Evolutionary conservation across 2,797 vertebrate species (phyloP).

Genomic region (Fistularia commersonii): DNA sequence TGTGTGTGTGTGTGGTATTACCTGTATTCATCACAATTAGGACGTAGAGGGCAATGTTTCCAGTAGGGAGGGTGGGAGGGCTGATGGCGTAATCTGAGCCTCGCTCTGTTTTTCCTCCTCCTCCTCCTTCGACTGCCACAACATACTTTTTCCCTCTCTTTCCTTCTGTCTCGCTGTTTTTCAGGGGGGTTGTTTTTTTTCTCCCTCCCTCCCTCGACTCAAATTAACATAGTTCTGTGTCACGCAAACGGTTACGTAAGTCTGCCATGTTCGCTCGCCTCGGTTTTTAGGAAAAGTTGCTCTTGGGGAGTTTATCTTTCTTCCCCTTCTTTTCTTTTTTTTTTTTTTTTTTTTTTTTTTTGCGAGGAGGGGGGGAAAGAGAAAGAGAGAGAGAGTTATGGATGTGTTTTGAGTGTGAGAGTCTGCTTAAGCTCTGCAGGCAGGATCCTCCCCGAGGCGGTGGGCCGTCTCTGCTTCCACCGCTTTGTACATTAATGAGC

Average conservation of each 20-base stretch:
- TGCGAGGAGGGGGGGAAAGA: no score
- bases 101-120: slow-evolving; percentile 54
- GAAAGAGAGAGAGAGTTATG: slow-evolving; percentile 2
- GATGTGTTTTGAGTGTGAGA: background rate
- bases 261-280: slow-evolving; percentile 41
- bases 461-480: slow-evolving; percentile 11
- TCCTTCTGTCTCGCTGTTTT: slow-evolving; percentile 54
- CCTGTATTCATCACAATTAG: slow-evolving; percentile 80
- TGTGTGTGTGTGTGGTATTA: slow-evolving; percentile 60
- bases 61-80: slow-evolving; percentile 55
- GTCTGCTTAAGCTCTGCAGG: no score
- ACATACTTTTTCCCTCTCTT: slow-evolving; percentile 68
- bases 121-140: slow-evolving; percentile 65
- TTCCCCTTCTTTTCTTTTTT: slow-evolving; percentile 4
- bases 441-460: no score
- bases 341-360: no score
- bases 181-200: slow-evolving; percentile 45
- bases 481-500: background rate
- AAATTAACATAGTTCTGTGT: slow-evolving; percentile 77
- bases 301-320: slow-evolving; percentile 31
- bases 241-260: slow-evolving; percentile 75
- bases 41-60: slow-evolving; percentile 74
- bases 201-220: slow-evolving; percentile 58
- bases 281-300: slow-evolving; percentile 39
- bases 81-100: slow-evolving; percentile 75